phyloP scores from a whole-genome alignment of 2,797 vertebrate genomes.

The Macroramphosus scolopax region DNA sequence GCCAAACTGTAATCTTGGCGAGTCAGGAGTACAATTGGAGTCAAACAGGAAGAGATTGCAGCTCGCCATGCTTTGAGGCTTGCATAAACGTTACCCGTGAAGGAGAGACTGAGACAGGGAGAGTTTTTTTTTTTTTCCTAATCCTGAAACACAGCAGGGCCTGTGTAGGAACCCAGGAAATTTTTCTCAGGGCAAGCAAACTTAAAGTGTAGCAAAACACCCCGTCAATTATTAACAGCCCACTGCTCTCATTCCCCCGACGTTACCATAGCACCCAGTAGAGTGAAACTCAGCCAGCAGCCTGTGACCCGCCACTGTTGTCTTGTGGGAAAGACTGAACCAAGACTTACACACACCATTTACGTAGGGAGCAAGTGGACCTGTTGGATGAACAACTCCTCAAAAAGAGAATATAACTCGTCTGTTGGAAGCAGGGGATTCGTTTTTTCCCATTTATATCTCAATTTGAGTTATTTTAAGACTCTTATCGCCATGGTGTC shows the following conservation, averaged over 20 bases:
- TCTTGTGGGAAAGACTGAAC: slow-evolving; percentile 51
- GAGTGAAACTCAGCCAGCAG: slow-evolving; percentile 59
- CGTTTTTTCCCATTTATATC: neutral
- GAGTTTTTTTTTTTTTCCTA: no score
- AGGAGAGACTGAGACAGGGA: slow-evolving; percentile 7
- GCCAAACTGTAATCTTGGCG: neutral
- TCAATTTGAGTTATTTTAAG: neutral
- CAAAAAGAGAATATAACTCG: neutral
- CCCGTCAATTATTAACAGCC: slow-evolving; percentile 79
- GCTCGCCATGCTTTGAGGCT: slow-evolving; percentile 9
- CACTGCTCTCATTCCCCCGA: slow-evolving; percentile 69
- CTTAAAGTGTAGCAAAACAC: slow-evolving; percentile 58
- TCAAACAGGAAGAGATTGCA: slow-evolving; percentile 4
- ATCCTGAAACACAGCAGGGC: slow-evolving; percentile 23
- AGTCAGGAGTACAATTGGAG: slow-evolving; percentile 1
- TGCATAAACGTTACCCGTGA: slow-evolving; percentile 18
- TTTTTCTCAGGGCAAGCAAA: slow-evolving; percentile 48
- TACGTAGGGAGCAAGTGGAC: slow-evolving; percentile 43
- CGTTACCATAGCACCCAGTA: slow-evolving; percentile 68
- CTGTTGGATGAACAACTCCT: neutral
- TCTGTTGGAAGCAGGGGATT: slow-evolving; percentile 4
- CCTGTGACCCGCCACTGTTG: slow-evolving; percentile 45
- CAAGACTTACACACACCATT: slow-evolving; percentile 26
- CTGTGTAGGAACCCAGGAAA: slow-evolving; percentile 55
- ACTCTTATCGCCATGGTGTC: neutral